These are phyloP conservation scores for Diadegma fenestrale DNA, from an alignment of 2,888 invertebrate species.

Conservation along the genomic window DNA sequence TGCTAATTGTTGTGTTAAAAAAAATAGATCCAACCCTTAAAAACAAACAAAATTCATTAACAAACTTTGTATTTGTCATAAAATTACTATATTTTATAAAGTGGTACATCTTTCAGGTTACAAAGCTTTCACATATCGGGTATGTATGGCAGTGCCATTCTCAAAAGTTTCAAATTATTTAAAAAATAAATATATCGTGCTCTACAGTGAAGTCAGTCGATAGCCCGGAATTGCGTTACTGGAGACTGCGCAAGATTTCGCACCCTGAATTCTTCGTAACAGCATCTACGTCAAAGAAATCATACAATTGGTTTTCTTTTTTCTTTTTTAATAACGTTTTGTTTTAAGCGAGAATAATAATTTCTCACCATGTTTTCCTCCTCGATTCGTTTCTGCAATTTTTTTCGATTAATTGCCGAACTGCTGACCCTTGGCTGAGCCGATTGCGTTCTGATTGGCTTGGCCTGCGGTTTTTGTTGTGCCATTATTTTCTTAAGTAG, in stretches of 20 bases:
- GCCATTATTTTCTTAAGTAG: slow-evolving; percentile 84
- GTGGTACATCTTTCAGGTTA: slow-evolving; percentile 58
- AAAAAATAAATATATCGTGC: slow-evolving; percentile 13
- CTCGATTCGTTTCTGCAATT: slow-evolving; percentile 85
- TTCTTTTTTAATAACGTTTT: not conserved
- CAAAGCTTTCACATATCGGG: slow-evolving; percentile 29
- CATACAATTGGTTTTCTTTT: not conserved
- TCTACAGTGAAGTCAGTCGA: slow-evolving; percentile 76
- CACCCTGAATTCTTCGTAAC: slow-evolving; percentile 78
- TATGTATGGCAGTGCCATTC: slow-evolving; percentile 58
- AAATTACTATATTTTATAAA: slow-evolving; percentile 54
- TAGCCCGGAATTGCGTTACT: slow-evolving; percentile 72
- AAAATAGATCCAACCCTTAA: slow-evolving; percentile 72
- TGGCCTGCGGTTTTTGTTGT: slow-evolving; percentile 77
- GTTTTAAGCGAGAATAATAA: slow-evolving; percentile 1
- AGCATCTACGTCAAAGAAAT: slow-evolving; percentile 74
- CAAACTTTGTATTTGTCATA: slow-evolving; percentile 30
- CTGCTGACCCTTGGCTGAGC: slow-evolving; percentile 76
- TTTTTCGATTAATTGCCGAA: slow-evolving; percentile 85
- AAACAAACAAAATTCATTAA: slow-evolving; percentile 26
- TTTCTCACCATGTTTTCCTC: slow-evolving; percentile 85
- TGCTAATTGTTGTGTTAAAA: slow-evolving; percentile 78
- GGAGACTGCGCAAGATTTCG: slow-evolving; percentile 77
- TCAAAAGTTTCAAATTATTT: slow-evolving; percentile 45
- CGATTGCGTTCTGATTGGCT: slow-evolving; percentile 63